phyloP scores from a whole-genome alignment of 2,113 vertebrate species.

The Hystrix brachyura region DNA sequence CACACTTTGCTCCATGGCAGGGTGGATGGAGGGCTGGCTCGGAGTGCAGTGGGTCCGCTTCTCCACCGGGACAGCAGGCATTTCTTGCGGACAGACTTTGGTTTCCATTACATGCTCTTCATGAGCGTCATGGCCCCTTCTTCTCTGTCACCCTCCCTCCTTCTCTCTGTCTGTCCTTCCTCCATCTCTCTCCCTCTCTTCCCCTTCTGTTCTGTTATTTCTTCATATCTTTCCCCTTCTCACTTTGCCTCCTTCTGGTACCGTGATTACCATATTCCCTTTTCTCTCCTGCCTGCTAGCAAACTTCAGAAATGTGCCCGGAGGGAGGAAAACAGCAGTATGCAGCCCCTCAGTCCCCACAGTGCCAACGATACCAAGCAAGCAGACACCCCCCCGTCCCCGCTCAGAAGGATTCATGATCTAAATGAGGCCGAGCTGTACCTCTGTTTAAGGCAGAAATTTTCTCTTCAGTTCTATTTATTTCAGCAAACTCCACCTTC shows the following conservation, averaged over 20 bases:
- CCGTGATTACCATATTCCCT: neutral
- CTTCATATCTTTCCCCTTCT: neutral
- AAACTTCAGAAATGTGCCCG: neutral
- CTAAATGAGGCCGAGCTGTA: neutral
- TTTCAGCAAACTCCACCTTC: conserved; percentile 14
- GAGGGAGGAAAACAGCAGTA: neutral
- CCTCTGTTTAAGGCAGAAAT: neutral
- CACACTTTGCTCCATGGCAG: neutral
- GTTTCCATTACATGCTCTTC: neutral
- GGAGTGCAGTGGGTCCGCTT: neutral
- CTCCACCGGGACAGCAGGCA: neutral
- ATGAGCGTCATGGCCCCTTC: neutral
- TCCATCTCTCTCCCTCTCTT: neutral
- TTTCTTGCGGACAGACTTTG: neutral
- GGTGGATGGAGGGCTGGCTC: neutral
- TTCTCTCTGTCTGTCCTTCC: neutral
- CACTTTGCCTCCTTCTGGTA: neutral
- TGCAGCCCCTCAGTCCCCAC: neutral
- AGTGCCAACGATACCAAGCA: neutral
- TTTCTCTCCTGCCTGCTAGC: neutral
- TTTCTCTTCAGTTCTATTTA: neutral
- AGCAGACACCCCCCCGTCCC: neutral
- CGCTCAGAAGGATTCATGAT: neutral
- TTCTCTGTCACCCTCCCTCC: neutral
- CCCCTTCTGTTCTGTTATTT: neutral